Conservation (phyloP, 2,888 invertebrate species). For the Eilema depressum region DNA sequence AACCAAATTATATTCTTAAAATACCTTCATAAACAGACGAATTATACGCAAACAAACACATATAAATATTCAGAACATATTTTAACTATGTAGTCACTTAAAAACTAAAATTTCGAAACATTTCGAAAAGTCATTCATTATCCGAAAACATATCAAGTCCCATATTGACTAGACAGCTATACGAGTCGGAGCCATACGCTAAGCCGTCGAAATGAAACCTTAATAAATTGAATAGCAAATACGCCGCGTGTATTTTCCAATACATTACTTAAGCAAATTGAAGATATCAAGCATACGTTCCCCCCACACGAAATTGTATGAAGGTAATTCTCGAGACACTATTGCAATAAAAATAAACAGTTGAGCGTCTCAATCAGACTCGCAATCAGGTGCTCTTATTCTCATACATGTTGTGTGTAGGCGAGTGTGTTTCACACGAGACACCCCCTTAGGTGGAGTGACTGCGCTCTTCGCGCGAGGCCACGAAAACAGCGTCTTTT, state of each 20-base stretch:
- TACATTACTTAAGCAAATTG: slow-evolving; percentile 55
- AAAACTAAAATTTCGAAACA: not conserved
- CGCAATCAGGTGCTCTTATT: slow-evolving; percentile 84
- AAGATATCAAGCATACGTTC: slow-evolving; percentile 48
- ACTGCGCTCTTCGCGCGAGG: slow-evolving; percentile 63
- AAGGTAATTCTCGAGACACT: slow-evolving; percentile 64
- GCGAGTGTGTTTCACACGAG: slow-evolving; percentile 32
- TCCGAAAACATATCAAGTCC: not conserved
- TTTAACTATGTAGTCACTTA: not conserved
- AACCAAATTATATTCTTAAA: not conserved
- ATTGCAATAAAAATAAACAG: slow-evolving; percentile 75
- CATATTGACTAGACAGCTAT: not conserved
- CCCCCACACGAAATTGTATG: slow-evolving; percentile 47
- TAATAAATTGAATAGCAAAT: slow-evolving; percentile 46
- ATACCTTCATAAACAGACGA: not conserved
- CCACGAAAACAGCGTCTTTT: slow-evolving; percentile 50
- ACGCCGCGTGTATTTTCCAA: slow-evolving; percentile 43
- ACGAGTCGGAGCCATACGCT: slow-evolving; percentile 24
- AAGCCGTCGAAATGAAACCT: slow-evolving; percentile 35
- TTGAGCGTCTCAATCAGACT: slow-evolving; percentile 68
- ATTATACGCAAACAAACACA: not conserved
- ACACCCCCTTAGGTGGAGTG: slow-evolving; percentile 54
- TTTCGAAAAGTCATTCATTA: not conserved
- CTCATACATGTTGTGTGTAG: slow-evolving; percentile 56
- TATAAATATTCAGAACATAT: not conserved